A percentile compares a stretch with the other conserved stretches of the same genome.
Conservation (phyloP, 2,113 vertebrate species). For the Halichoeres trimaculatus region DNA sequence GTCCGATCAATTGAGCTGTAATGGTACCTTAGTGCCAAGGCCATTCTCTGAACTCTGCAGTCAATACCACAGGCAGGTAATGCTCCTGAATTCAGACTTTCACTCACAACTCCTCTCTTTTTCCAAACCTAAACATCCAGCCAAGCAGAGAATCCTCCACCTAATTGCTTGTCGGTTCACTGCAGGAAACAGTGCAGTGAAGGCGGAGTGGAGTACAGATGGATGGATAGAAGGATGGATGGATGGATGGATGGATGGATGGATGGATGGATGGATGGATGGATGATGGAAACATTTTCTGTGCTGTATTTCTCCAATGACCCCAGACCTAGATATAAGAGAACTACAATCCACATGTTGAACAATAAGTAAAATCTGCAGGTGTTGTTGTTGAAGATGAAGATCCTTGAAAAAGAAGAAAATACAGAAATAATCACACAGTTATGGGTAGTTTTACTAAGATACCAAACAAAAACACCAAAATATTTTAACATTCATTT, state of each 20-base stretch:
- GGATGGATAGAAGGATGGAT: not conserved
- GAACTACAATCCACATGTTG: not conserved
- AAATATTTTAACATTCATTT: no score
- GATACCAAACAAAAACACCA: no score
- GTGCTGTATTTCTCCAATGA: constrained; percentile 18
- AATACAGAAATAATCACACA: not conserved
- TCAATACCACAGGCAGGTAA: constrained; percentile 72
- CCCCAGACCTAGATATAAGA: constrained; percentile 9
- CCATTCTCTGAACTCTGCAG: constrained; percentile 72
- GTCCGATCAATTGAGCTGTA: constrained; percentile 80
- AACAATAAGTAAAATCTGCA: not conserved
- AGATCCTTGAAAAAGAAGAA: no score
- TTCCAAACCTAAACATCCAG: constrained; percentile 38
- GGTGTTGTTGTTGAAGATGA: not conserved
- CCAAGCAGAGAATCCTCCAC: constrained; percentile 46
- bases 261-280: constrained; percentile 1
- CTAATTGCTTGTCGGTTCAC: constrained; percentile 64
- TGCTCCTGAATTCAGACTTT: constrained; percentile 64
- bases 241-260: not conserved
- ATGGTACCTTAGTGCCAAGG: constrained; percentile 76
- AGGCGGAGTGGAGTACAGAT: not conserved
- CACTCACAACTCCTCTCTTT: constrained; percentile 35
- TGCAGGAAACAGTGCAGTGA: constrained; percentile 36
- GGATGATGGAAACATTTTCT: constrained; percentile 5
- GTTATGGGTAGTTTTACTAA: not conserved